Evolutionary conservation across 2,888 invertebrate genomes (phyloP).

Genomic region (Craniophora ligustri): DNA sequence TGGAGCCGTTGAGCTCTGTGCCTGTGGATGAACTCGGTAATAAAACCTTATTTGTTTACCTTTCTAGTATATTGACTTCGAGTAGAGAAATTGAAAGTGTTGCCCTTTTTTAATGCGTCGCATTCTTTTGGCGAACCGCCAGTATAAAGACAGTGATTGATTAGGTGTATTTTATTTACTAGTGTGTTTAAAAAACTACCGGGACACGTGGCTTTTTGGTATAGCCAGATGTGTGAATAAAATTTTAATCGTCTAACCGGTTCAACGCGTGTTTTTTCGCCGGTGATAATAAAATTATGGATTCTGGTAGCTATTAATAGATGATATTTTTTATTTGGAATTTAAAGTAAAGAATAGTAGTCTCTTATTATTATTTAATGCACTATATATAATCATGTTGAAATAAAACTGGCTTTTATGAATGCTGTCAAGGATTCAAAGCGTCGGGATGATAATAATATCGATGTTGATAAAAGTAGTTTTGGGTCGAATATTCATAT

Average conservation of each 20-base stretch:
- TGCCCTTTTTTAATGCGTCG: neutral
- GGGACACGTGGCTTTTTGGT: conserved; percentile 20
- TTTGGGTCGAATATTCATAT: too few species aligned
- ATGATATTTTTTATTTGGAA: too few species aligned
- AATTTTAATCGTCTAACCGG: neutral
- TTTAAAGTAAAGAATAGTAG: too few species aligned
- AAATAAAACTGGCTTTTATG: too few species aligned
- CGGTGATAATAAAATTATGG: neutral
- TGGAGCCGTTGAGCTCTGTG: conserved; percentile 52
- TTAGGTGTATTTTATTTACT: too few species aligned
- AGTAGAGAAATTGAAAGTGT: conserved; percentile 34
- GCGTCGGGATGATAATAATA: too few species aligned
- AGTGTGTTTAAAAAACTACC: neutral
- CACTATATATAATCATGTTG: too few species aligned
- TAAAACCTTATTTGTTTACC: conserved; percentile 38
- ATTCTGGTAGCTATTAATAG: too few species aligned
- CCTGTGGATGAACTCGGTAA: conserved; percentile 57
- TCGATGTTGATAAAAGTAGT: too few species aligned
- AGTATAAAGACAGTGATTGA: neutral
- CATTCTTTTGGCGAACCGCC: conserved; percentile 13
- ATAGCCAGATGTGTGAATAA: neutral
- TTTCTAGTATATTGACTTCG: conserved; percentile 22
- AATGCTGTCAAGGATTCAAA: too few species aligned
- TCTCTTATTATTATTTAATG: too few species aligned
- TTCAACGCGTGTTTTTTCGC: neutral